Conservation (phyloP, 2,888 invertebrate genomes). For the Mycalesis mineus region DNA sequence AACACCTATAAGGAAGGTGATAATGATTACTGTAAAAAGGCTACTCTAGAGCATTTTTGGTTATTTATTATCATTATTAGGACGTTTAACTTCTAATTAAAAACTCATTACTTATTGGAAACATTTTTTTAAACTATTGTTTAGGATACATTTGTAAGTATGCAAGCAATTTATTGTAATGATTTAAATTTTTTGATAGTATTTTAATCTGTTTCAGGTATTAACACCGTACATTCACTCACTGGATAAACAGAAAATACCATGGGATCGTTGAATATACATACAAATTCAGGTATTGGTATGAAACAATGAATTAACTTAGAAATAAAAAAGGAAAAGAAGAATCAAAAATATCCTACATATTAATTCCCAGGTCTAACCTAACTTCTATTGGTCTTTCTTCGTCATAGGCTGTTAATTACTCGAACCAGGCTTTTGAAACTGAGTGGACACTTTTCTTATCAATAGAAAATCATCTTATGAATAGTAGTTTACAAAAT, state of each 20-base stretch:
- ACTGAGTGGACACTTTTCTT: too few relatives aligned
- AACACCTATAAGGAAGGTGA: too few relatives aligned
- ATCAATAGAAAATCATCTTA: too few relatives aligned
- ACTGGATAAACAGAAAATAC: constrained; percentile 32
- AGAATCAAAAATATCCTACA: too few relatives aligned
- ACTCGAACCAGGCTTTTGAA: too few relatives aligned
- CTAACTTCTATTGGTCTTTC: too few relatives aligned
- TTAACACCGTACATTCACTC: constrained; percentile 42
- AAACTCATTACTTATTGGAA: background rate
- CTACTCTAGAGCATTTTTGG: too few relatives aligned
- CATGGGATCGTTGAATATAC: background rate
- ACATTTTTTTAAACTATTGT: background rate
- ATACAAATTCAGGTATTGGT: constrained; percentile 1
- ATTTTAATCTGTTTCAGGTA: constrained; percentile 52
- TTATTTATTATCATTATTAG: background rate
- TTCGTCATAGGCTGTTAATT: too few relatives aligned
- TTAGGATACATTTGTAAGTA: background rate
- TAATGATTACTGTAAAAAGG: too few relatives aligned
- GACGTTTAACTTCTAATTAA: background rate
- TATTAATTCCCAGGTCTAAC: too few relatives aligned
- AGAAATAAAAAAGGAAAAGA: too few relatives aligned
- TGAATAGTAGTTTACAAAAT: too few relatives aligned
- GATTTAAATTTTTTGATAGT: background rate
- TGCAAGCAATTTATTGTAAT: background rate
- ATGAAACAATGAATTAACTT: background rate